Evolutionary conservation across 2,888 invertebrate species (phyloP), one percentile per base, ranked within the genome.

Genomic region (Cataglyphis albicans): DNA sequence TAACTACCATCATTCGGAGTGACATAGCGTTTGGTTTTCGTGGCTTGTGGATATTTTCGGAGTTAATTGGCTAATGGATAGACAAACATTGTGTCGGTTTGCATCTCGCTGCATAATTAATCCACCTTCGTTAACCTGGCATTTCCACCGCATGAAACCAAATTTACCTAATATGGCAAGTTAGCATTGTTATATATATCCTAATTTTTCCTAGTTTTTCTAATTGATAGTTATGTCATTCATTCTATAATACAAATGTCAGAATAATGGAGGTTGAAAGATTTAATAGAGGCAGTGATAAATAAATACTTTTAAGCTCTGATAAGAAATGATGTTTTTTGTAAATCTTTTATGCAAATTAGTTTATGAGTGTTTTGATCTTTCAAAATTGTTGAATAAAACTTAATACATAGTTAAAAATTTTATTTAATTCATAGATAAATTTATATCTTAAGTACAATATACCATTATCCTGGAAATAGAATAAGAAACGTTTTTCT

Each of bases 101-200:
- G 89, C 89, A 88, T 90, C 89, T 87, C 91, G 90, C 82, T 93
- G 93, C 93, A 93, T 93, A 93, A 93, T 93, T 93, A 93, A 52
- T 52, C 44, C 18, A n/a, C n/a, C 48, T n/a, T n/a, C 48, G 48
- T 52, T n/a, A 52, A 52, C 2, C 48, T 52, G n/a, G 48, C 48
- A 52, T 52, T 52, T 1, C 2, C n/a, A n/a, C 7, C n/a, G n/a
- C 3, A n/a, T 7, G 18, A 52, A n/a, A n/a, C n/a, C 48, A 52
- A 52, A 52, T 52, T n/a, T 52, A 52, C 7, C n/a, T 52, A 52
- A 52, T n/a, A 52, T 6, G 48, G 5, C 12, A 52, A 48, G 48
- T 18, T 52, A 48, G 5, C 41, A 44, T 4, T 6, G 48, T 48
- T 48, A 52, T 7, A 52, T n/a, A 52, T n/a, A n/a, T n/a, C 7